phyloP scores from a whole-genome alignment of 2,797 vertebrate species.

The Echeneis naucrates region DNA sequence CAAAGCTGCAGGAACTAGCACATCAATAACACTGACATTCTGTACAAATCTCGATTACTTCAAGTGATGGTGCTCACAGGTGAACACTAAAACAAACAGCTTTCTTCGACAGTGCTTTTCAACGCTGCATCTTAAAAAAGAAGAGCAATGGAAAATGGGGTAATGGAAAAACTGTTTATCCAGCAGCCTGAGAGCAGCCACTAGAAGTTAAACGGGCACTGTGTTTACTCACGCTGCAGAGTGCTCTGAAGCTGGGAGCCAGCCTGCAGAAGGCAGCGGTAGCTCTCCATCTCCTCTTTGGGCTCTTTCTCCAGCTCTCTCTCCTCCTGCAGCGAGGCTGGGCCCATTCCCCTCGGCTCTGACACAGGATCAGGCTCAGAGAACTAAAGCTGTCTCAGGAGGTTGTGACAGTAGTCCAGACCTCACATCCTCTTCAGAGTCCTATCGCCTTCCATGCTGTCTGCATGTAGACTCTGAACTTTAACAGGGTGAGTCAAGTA shows the following conservation, averaged over 20 bases:
- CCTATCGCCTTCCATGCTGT: conserved; percentile 34
- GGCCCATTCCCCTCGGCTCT: conserved; percentile 78
- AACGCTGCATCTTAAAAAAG: neutral
- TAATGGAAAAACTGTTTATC: neutral
- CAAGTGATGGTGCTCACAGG: conserved; percentile 13
- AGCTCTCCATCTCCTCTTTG: conserved; percentile 88
- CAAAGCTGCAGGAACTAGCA: conserved; percentile 55
- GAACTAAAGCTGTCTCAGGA: conserved; percentile 23
- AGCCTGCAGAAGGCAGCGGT: conserved; percentile 88
- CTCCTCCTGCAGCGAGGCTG: conserved; percentile 79
- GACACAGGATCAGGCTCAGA: conserved; percentile 41
- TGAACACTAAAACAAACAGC: conserved; percentile 14
- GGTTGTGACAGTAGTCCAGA: conserved; percentile 33
- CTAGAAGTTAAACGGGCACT: conserved; percentile 35
- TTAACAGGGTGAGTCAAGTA: conserved; percentile 24
- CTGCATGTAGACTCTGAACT: conserved; percentile 9
- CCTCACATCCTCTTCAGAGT: conserved; percentile 75
- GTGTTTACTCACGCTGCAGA: conserved; percentile 86
- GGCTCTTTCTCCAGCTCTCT: conserved; percentile 71
- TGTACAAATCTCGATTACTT: conserved; percentile 35
- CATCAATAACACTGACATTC: conserved; percentile 51
- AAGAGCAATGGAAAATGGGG: neutral
- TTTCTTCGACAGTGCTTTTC: neutral
- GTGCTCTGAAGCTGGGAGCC: conserved; percentile 87
- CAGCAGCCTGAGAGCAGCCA: conserved; percentile 13